Evolutionary conservation across 1,140 invertebrate species (phyloP), one percentile per base, ranked within the genome.

Genomic region (Prorops nasuta): DNA sequence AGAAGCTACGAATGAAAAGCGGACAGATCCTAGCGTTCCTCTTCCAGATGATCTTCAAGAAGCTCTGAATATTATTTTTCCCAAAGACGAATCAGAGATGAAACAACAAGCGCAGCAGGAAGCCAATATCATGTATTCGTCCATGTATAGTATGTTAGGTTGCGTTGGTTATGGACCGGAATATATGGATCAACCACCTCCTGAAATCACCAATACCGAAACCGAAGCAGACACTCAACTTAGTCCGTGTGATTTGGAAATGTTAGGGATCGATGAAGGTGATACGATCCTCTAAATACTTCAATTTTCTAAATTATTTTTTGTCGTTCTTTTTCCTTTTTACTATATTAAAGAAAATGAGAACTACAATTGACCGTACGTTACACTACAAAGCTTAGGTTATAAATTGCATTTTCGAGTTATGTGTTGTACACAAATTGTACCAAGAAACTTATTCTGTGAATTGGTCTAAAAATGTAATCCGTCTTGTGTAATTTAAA

Each of bases 41-140:
- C 54, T 84, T 7, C 83, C 83, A 1, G 79, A 83, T 49, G 86
- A 88, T 71, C 74, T 88, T 37, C 85, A 87, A 56, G 85, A 86
- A 36, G 86, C 86, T 0, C 69, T 88, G 3, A 82, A 87, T 58
- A 87, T 88, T 6, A 86, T 88, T 45, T 88, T 87, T 52, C 86
- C 86, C 0, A 71, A 72, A n/a, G 65, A 67, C 20, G 64, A 72
- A 2, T 56, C 64, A 4, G 59, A 58, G 1, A 56, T 28, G 8
- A 56, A 56, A 4, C 59, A 62, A 2, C 57, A 54, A 17, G 67
- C 39, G 21, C 64, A 67, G 1, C 53, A 64, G 7, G 72, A 77
- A 9, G 60, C 61, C 1, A 74, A 60, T 19, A 62, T 77, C 21
- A 76, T 77, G 63, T 78, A 78, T 24, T 67, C 73, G 0, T 73